Percentiles rank a stretch among this genome's conserved stretches.
These are phyloP conservation scores for Axea sp. DNA, from an alignment of 2,888 invertebrate species.

Conservation along the genomic window DNA sequence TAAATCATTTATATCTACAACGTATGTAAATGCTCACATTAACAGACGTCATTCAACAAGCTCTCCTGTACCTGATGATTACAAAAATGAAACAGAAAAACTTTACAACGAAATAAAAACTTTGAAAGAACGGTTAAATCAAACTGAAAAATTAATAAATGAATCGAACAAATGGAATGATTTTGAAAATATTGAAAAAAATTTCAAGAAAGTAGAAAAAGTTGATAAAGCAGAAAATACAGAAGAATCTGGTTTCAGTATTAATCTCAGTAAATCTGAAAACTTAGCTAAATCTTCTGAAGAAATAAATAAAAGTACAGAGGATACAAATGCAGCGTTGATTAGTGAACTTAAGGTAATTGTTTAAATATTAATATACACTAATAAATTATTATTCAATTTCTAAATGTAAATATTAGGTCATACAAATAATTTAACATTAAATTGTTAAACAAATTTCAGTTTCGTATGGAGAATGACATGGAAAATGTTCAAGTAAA, in stretches of 20 bases:
- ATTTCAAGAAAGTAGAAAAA: conserved; percentile 23
- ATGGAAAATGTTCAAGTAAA: conserved; percentile 71
- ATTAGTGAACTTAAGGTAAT: conserved; percentile 74
- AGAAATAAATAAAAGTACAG: conserved; percentile 68
- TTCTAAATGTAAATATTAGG: neutral
- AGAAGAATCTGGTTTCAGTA: conserved; percentile 49
- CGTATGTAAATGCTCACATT: conserved; percentile 84
- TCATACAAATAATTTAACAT: too few relatives aligned
- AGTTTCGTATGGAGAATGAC: conserved; percentile 63
- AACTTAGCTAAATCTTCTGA: conserved; percentile 23
- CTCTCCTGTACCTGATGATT: conserved; percentile 77
- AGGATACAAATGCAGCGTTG: conserved; percentile 63
- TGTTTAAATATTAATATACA: too few relatives aligned
- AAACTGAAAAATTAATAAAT: conserved; percentile 82
- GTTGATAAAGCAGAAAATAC: conserved; percentile 57
- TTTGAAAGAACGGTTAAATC: conserved; percentile 83
- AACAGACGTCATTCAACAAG: conserved; percentile 81
- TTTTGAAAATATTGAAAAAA: conserved; percentile 6
- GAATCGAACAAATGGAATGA: conserved; percentile 68
- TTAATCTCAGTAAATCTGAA: conserved; percentile 8
- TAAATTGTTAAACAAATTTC: conserved; percentile 7
- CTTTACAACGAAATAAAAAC: conserved; percentile 84
- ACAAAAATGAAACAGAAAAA: conserved; percentile 83
- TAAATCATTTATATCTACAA: conserved; percentile 85
- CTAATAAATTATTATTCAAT: too few relatives aligned